Conservation (phyloP, 2,797 vertebrate genomes). For the Myripristis jacobus region DNA sequence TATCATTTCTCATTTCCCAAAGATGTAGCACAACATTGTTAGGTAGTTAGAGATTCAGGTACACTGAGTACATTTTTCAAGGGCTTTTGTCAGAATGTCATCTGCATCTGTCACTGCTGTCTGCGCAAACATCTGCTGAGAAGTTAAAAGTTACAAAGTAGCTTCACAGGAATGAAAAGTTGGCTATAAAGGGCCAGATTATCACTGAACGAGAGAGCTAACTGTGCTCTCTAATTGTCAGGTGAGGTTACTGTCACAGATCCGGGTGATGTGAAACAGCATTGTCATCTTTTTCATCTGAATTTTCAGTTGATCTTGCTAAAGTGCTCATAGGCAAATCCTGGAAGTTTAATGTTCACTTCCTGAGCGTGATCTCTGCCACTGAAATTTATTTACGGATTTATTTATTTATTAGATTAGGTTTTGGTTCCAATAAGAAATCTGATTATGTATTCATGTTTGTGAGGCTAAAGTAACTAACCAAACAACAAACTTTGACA, state of each 20-base stretch:
- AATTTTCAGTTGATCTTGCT: constrained; percentile 16
- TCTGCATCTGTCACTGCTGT: too few relatives aligned
- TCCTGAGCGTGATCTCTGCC: constrained; percentile 14
- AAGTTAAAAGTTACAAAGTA: too few relatives aligned
- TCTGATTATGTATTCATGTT: too few relatives aligned
- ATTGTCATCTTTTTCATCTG: constrained; percentile 8
- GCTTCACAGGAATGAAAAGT: neutral
- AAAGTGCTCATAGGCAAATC: constrained; percentile 22
- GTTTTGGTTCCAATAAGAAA: too few relatives aligned
- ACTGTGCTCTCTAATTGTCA: too few relatives aligned
- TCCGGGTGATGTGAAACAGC: constrained; percentile 26
- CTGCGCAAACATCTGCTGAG: neutral
- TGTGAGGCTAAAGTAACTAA: too few relatives aligned
- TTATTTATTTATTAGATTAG: too few relatives aligned
- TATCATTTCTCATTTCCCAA: neutral
- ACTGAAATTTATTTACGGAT: neutral
- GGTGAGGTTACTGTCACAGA: neutral
- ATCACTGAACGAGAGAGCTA: neutral
- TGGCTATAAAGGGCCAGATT: constrained; percentile 3
- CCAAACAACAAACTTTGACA: too few relatives aligned
- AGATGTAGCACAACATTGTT: neutral
- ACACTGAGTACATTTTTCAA: too few relatives aligned
- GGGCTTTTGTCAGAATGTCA: too few relatives aligned
- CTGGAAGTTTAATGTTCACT: neutral
- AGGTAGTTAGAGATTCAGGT: too few relatives aligned